These are phyloP conservation scores for Rostratula benghalensis DNA, from an alignment of 2,113 vertebrate genomes.

Conservation along the genomic window DNA sequence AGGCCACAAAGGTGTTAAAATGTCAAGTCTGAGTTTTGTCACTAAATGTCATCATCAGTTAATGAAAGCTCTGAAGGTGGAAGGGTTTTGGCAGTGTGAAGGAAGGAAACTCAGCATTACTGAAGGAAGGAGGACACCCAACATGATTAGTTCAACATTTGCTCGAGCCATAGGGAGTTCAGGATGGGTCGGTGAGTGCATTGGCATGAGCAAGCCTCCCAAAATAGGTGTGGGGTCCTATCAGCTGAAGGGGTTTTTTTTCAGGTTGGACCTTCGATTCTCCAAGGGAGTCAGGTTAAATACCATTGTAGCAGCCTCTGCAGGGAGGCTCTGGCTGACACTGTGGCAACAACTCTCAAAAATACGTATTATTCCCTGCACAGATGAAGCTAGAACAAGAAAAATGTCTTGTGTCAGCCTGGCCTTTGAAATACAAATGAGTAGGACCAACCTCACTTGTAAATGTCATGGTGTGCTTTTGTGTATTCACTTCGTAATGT, in stretches of 20 bases:
- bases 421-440: constrained; percentile 65
- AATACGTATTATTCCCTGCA: constrained; percentile 8
- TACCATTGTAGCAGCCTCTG: not conserved
- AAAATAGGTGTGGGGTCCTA: not conserved
- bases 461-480: constrained; percentile 49
- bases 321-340: not conserved
- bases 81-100: not conserved
- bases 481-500: not conserved
- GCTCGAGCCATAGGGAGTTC: not conserved
- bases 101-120: too few species aligned
- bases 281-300: not conserved
- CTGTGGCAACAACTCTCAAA: not conserved
- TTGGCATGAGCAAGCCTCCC: not conserved
- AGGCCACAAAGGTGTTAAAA: not conserved
- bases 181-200: not conserved
- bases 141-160: not conserved
- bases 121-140: not conserved
- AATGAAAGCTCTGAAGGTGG: not conserved
- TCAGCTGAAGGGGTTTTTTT: not conserved
- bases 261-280: not conserved
- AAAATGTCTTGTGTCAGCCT: constrained; percentile 54
- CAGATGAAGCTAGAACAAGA: not conserved
- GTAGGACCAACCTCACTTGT: constrained; percentile 37
- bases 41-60: not conserved
- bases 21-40: not conserved